These are phyloP conservation scores for Leptobrachium leishanense DNA, from an alignment of 2,113 vertebrate species.

Conservation along the genomic window DNA sequence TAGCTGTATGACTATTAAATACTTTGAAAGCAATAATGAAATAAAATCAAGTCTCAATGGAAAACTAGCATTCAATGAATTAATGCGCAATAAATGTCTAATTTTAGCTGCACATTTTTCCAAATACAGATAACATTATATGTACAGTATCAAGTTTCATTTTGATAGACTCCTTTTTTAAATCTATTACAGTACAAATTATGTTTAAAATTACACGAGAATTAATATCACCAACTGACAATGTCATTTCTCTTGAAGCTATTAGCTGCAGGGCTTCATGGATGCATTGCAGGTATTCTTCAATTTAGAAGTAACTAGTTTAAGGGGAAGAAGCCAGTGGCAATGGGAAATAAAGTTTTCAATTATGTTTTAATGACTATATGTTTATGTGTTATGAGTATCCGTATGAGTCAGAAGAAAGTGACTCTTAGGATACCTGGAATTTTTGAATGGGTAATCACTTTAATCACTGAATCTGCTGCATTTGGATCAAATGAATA, in stretches of 20 bases:
- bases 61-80: neutral
- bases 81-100: neutral
- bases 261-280: constrained; percentile 22
- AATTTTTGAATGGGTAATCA: neutral
- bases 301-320: constrained; percentile 29
- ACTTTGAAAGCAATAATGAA: neutral
- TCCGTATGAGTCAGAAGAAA: constrained; percentile 3
- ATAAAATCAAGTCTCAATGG: no score
- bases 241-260: constrained; percentile 25
- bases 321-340: constrained; percentile 11
- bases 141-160: constrained; percentile 9
- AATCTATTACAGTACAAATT: constrained; percentile 1
- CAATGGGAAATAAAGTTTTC: constrained; percentile 26
- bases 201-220: constrained; percentile 18
- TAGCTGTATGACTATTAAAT: constrained; percentile 12
- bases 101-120: constrained; percentile 3
- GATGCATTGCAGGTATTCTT: constrained; percentile 20
- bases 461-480: no score
- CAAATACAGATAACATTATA: constrained; percentile 6
- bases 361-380: neutral
- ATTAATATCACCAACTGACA: constrained; percentile 21
- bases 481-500: no score
- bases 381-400: neutral
- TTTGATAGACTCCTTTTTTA: constrained; percentile 21
- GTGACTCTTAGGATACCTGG: neutral